Evolutionary conservation across 1,140 invertebrate species (phyloP).

Genomic region (Mylabris phalerata): DNA sequence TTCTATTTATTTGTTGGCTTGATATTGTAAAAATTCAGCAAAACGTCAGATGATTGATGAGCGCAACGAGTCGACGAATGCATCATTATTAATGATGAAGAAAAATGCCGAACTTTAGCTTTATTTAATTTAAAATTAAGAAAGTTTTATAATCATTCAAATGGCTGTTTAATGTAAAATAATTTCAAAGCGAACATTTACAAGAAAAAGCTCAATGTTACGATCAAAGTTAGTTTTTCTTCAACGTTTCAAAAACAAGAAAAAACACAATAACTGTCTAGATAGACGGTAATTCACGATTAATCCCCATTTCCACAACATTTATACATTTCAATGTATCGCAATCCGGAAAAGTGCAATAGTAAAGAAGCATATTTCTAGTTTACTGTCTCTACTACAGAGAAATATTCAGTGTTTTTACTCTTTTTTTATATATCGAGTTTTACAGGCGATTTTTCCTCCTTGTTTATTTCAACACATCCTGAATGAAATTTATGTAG

Average conservation of each 20-base stretch:
- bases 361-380: too few relatives aligned
- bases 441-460: background rate
- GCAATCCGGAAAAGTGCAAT: slow-evolving; percentile 1
- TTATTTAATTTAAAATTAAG: background rate
- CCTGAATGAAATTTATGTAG: slow-evolving; percentile 13
- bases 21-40: too few relatives aligned
- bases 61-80: too few relatives aligned
- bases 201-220: background rate
- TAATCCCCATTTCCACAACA: slow-evolving; percentile 14
- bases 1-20: too few relatives aligned
- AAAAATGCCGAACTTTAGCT: background rate
- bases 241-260: too few relatives aligned
- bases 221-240: too few relatives aligned
- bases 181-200: background rate
- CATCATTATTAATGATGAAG: background rate
- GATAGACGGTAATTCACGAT: slow-evolving; percentile 9
- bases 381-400: too few relatives aligned
- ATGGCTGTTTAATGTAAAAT: background rate
- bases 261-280: background rate
- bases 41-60: too few relatives aligned
- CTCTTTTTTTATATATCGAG: background rate
- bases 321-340: slow-evolving; percentile 11
- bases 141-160: background rate
- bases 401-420: too few relatives aligned
- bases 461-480: slow-evolving; percentile 1